Base-by-base conservation (phyloP, 2,888 invertebrate species). In the Synanthedon formicaeformis region DNA sequence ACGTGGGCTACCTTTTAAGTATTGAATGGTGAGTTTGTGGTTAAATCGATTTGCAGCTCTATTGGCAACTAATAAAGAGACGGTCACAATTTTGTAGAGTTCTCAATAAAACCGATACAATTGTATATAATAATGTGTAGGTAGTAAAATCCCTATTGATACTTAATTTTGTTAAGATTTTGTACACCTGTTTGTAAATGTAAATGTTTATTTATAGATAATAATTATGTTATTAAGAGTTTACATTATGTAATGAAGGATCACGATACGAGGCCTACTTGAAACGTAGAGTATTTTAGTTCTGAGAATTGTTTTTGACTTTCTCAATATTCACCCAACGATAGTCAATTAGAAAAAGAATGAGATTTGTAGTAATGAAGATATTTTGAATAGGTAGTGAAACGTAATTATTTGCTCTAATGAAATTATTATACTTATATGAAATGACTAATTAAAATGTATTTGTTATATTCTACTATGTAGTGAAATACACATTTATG, bases 321-420 rank as follows among this genome's bases (percentile, higher is more conserved):
- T 75, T 79, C 82, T 79, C 85, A 78, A 81, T 78, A 73, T 80
- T 80, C 84, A 86, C 86, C 86, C 86, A 87, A 87, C 86, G 86
- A 87, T 87, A 87, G 86, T 87, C 86, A 87, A 84, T 86, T 87
- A 87, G 84, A 68, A 72, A 81, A 65, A 78, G 78, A 79, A 77
- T 76, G 82, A 85, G 81, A 81, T 81, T 81, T 81, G 77, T 81
- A 45, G 45, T 11, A 6, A 34, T 10, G 23, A 34, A 34, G 34
- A 34, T 34, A 34, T 34, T 34, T 34, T 34, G 79, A 80, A 70
- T 82, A 84, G 75, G 69, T 34, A 34, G 34, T 10, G 34, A 10
- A 34, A 34, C 34, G 10, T 34, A 34, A 34, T 34, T 34, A 34
- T 34, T 34, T 34, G 34, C 34, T 34, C 34, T 34, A 34, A 34